Conservation (phyloP, 2,113 vertebrate genomes). For the Catharus bicknelli region DNA sequence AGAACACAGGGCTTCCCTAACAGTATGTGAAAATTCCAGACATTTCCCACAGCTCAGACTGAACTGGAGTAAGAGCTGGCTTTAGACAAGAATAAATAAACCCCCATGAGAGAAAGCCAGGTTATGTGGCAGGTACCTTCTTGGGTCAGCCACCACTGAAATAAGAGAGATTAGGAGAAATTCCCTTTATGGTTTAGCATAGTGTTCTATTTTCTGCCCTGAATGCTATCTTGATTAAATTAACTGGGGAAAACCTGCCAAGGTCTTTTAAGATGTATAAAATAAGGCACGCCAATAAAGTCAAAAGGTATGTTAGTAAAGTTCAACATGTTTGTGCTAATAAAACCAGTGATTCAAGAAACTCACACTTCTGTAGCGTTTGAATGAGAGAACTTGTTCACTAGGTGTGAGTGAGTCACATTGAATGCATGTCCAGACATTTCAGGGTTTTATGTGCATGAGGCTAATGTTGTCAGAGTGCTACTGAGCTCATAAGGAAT, state of each 20-base stretch:
- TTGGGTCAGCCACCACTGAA: slow-evolving; percentile 2
- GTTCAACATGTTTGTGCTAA: slow-evolving; percentile 69
- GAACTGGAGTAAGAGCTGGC: background rate
- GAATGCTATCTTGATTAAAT: slow-evolving; percentile 54
- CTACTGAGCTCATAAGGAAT: slow-evolving; percentile 19
- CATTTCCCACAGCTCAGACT: slow-evolving; percentile 14
- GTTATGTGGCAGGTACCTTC: slow-evolving; percentile 9
- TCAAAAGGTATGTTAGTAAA: slow-evolving; percentile 68
- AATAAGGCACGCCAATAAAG: slow-evolving; percentile 67
- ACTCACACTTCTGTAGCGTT: slow-evolving; percentile 63
- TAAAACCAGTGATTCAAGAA: slow-evolving; percentile 65
- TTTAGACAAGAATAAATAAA: background rate
- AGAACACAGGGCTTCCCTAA: background rate
- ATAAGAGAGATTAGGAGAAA: slow-evolving; percentile 58
- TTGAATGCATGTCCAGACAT: slow-evolving; percentile 56
- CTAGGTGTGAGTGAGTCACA: slow-evolving; percentile 75
- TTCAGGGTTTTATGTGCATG: slow-evolving; percentile 50
- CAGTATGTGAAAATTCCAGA: background rate
- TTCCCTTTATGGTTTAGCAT: slow-evolving; percentile 52
- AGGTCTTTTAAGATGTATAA: slow-evolving; percentile 63
- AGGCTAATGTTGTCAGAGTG: slow-evolving; percentile 23
- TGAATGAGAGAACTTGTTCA: slow-evolving; percentile 66
- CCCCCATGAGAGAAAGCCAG: background rate
- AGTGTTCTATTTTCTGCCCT: background rate
- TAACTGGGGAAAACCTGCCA: slow-evolving; percentile 52